Base-by-base conservation (phyloP, 2,888 invertebrate species). In the Amblyteles armatorius region DNA sequence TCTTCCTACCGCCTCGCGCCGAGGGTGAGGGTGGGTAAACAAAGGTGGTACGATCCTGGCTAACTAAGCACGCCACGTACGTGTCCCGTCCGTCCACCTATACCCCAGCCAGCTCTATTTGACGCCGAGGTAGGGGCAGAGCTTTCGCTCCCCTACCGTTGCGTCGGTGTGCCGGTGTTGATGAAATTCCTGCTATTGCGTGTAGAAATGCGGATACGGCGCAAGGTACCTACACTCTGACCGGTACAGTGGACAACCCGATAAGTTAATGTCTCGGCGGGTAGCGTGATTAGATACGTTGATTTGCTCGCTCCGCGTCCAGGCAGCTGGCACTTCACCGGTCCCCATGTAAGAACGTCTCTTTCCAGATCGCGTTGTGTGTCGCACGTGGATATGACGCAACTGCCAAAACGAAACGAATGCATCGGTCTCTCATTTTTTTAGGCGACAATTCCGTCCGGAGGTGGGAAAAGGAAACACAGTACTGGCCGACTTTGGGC, bases 11-110 rank as follows among this genome's bases (percentile, higher is more conserved):
- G 81, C 44, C 65, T 40, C 67, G 88, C 88, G 80, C 79, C 85
- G 83, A 84, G 88, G 88, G 90, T 88, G 90, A 89, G 89, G 44
- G 85, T 87, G 87, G 85, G 88, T 90, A 91, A 91, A 90, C 89
- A 89, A 91, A 90, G 90, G 89, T 91, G 89, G 83, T 83, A 89
- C 88, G 90, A 89, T 90, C 86, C 85, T 87, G 79, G 83, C 88
- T 89, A 89, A 89, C 90, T 90, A 93, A 93, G 91, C 91, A 91
- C 90, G 91, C 88, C 90, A 89, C 91, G 91, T 91, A 90, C 91
- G 91, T 44, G 44, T 91, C 92, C 91, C 91, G 92, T 91, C 90
- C 90, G 92, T 91, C 92, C 90, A 90, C 90, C 91, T 91, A 90
- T 71, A 65, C 81, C 52, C 82, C 76, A 65, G 57, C 76, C 26